Evolutionary conservation across 2,797 vertebrate genomes (phyloP), one percentile per base, ranked within the genome.

Genomic region (Acanthurus tractus): DNA sequence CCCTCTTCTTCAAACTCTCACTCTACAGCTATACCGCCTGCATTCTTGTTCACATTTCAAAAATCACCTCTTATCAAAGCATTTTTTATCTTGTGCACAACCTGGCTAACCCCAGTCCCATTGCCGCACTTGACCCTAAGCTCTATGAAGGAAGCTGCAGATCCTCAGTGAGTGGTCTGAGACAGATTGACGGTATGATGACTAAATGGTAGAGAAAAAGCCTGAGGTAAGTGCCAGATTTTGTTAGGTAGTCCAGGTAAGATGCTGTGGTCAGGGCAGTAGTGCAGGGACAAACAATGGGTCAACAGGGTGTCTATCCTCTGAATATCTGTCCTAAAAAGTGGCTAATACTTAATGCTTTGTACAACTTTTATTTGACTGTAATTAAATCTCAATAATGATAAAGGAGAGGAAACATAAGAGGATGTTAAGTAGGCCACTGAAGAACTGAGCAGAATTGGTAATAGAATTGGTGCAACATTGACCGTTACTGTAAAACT

Each of bases 51-150:
- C 42, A 0, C 38, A 36, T 82, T 85, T 83, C 5, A 79, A 77
- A 40, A 65, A 79, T 70, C 55, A 59, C 62, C 55, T 68, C 71
- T 56, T 78, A 70, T 80, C 59, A 78, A 78, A 85, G 66, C 64
- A 20, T 74, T 65, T 69, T 70, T 79, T 74, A 81, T 81, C 74
- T 71, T 23, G 38, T 17, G 56, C 42, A 69, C 62, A 77, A 80
- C 53, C 74, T 58, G 45, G 52, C 59, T 57, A 49, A 46, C 40
- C n/a, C 23, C 17, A 45, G 9, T 62, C 23, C 29, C 52, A 63
- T 45, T 29, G 15, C 12, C 3, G 2, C 57, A 45, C 66, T 70
- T 70, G 38, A 82, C 69, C 69, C 58, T 49, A 22, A 86, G 45
- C 59, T 78, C 70, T 25, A 36, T 75, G 20, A 20, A 57, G 62